A percentile compares a stretch with the other conserved stretches of the same genome.
Conservation (phyloP, 1,140 invertebrate genomes). For the Formica exsecta region DNA sequence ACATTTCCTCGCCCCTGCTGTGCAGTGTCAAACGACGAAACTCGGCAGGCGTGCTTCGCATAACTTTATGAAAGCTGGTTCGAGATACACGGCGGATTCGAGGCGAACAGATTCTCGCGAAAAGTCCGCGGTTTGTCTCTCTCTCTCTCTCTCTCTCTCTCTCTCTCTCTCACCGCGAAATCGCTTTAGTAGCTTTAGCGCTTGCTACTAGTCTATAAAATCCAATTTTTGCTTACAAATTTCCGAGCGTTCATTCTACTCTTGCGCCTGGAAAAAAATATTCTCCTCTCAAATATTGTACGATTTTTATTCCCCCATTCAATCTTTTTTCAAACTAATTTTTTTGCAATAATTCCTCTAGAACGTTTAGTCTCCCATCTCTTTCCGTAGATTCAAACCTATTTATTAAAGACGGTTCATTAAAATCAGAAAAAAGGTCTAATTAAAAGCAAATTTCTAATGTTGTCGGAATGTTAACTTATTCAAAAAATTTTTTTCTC, state of each 20-base stretch:
- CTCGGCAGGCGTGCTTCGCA: conserved; percentile 37
- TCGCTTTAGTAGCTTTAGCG: conserved; percentile 27
- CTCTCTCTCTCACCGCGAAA: conserved; percentile 18
- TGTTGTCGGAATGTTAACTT: background rate
- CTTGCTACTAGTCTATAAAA: conserved; percentile 25
- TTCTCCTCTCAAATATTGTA: background rate
- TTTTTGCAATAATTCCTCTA: background rate
- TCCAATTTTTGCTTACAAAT: conserved; percentile 37
- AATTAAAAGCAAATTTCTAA: background rate
- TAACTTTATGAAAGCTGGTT: conserved; percentile 43
- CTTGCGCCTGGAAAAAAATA: conserved; percentile 1
- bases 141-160: too few species aligned
- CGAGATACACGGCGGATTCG: conserved; percentile 15
- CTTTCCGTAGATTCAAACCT: too few species aligned
- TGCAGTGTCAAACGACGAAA: conserved; percentile 1
- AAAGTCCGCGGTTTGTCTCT: background rate
- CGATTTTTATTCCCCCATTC: conserved; percentile 1
- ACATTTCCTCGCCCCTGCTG: too few species aligned
- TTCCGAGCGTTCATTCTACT: background rate
- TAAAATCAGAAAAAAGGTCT: background rate
- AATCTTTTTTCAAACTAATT: background rate
- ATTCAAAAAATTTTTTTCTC: background rate
- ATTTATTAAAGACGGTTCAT: background rate
- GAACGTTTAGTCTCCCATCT: background rate
- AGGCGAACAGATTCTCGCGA: conserved; percentile 12